Conservation (phyloP, 1,140 invertebrate genomes). For the Sipha flava region DNA sequence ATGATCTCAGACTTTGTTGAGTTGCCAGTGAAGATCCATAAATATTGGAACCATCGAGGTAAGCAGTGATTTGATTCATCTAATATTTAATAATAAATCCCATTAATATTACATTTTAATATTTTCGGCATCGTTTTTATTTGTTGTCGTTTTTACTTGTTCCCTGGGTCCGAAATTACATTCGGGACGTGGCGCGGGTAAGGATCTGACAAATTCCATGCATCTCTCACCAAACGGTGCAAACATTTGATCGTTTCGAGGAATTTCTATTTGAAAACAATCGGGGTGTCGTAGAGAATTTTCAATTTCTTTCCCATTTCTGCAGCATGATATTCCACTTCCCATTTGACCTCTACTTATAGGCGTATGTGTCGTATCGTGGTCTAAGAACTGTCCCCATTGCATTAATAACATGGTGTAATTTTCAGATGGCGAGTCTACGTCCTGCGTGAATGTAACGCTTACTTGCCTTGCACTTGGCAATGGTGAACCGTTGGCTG, state of each 20-base stretch:
- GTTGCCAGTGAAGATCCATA: constrained; percentile 59
- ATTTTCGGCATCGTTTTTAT: too few species aligned
- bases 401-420: constrained; percentile 48
- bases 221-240: constrained; percentile 42
- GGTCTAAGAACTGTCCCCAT: constrained; percentile 52
- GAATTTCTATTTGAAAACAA: constrained; percentile 56
- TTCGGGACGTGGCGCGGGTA: constrained; percentile 47
- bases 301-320: constrained; percentile 41
- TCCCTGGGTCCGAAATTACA: constrained; percentile 50
- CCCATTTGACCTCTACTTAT: constrained; percentile 44
- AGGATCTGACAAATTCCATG: constrained; percentile 50
- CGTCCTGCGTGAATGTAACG: constrained; percentile 45
- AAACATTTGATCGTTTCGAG: constrained; percentile 46
- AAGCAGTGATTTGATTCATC: constrained; percentile 63
- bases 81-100: constrained; percentile 39
- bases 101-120: too few species aligned
- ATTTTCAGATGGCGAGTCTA: constrained; percentile 42
- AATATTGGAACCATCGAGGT: constrained; percentile 59
- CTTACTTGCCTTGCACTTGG: constrained; percentile 51
- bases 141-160: constrained; percentile 43
- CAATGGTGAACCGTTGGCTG: constrained; percentile 43
- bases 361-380: constrained; percentile 50
- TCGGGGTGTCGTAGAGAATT: constrained; percentile 48
- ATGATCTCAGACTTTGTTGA: constrained; percentile 47
- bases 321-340: constrained; percentile 43